Percentiles rank a stretch among this genome's conserved stretches.
Evolutionary conservation across 2,888 invertebrate genomes (phyloP).

Genomic region (Tipula vernalis): DNA sequence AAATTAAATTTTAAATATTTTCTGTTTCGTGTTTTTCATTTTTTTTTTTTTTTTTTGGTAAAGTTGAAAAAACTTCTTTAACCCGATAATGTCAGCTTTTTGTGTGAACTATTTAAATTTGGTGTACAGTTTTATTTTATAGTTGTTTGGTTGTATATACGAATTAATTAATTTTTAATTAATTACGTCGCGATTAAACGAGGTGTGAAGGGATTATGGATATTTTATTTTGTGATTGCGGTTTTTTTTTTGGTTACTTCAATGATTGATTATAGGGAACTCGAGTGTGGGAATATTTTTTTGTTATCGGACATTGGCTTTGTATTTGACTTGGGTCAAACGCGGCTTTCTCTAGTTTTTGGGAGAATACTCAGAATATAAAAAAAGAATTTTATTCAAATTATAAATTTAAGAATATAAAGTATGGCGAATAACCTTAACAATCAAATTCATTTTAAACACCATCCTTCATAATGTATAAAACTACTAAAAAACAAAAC

Average conservation of each 20-base stretch:
- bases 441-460: no score
- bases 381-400: no score
- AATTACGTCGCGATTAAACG: not conserved
- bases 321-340: no score
- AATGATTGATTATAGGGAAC: not conserved
- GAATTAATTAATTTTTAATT: not conserved
- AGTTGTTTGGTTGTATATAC: not conserved
- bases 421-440: no score
- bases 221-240: not conserved
- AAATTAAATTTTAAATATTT: not conserved
- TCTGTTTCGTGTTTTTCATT: no score
- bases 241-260: not conserved
- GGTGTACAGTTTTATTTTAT: not conserved
- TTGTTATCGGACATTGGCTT: not conserved
- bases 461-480: no score
- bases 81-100: not conserved
- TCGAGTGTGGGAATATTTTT: not conserved
- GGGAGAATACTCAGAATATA: no score
- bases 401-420: no score
- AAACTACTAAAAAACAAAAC: no score
- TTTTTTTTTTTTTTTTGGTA: not conserved
- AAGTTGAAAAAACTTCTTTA: not conserved
- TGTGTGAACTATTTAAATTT: not conserved
- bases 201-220: not conserved
- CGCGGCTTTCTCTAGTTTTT: no score